phyloP scores from a whole-genome alignment of 2,113 vertebrate species.

The Peromyscus polionotus region DNA sequence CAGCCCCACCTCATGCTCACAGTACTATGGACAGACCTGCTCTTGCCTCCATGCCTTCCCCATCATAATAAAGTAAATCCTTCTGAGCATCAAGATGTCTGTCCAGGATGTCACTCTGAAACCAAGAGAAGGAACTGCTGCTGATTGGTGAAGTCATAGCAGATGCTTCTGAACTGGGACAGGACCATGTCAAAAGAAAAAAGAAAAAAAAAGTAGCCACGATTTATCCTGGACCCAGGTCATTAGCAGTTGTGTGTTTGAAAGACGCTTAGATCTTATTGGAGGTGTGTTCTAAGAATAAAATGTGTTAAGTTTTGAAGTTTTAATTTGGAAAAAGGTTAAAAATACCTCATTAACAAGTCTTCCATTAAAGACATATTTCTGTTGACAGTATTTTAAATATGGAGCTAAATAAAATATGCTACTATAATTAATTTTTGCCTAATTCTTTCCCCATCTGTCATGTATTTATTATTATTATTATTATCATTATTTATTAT shows the following conservation, averaged over 20 bases:
- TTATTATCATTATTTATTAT: not conserved
- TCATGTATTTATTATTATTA: not conserved
- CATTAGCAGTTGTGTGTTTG: not conserved
- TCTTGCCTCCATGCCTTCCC: no score
- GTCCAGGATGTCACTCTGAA: not conserved
- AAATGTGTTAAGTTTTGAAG: not conserved
- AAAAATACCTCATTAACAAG: slow-evolving; percentile 38
- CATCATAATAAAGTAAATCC: no score
- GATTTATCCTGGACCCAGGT: not conserved
- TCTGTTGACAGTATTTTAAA: slow-evolving; percentile 25
- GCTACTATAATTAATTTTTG: not conserved
- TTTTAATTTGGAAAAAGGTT: not conserved
- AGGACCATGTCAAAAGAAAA: not conserved
- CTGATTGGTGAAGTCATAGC: not conserved
- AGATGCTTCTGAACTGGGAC: not conserved
- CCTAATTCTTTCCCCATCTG: not conserved
- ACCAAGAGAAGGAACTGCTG: not conserved
- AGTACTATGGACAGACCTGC: no score
- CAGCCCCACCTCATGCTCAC: no score
- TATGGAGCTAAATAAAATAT: slow-evolving; percentile 22
- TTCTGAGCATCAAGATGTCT: no score
- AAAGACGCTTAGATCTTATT: not conserved
- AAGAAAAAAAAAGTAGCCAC: not conserved
- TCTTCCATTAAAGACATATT: not conserved
- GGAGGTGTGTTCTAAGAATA: not conserved